A percentile compares a stretch with the other conserved stretches of the same genome.
phyloP scores from a whole-genome alignment of 2,797 vertebrate genomes.

The Enteromius mattozi region DNA sequence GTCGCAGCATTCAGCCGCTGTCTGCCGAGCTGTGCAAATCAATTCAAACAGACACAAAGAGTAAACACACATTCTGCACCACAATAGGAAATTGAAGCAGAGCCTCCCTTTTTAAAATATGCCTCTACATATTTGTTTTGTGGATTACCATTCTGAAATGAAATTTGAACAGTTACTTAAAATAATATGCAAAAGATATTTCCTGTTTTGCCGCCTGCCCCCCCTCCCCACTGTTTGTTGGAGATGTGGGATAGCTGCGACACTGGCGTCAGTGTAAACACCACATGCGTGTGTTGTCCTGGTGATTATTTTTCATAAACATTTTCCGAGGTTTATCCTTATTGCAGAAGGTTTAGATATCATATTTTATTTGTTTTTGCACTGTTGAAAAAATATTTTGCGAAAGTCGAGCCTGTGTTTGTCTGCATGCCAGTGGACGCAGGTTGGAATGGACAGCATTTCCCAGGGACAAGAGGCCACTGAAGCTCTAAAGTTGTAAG shows the following conservation, averaged over 20 bases:
- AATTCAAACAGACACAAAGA: conserved; percentile 92
- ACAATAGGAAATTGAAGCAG: conserved; percentile 86
- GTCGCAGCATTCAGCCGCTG: conserved; percentile 88
- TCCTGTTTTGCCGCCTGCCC: conserved; percentile 70
- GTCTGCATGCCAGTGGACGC: conserved; percentile 46
- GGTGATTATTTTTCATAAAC: conserved; percentile 83
- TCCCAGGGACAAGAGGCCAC: conserved; percentile 34
- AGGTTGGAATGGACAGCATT: conserved; percentile 45
- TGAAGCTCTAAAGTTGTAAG: conserved; percentile 14
- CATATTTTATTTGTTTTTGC: conserved; percentile 73
- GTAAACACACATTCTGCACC: conserved; percentile 83
- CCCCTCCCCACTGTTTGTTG: conserved; percentile 75
- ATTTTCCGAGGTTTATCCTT: conserved; percentile 78
- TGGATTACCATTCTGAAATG: conserved; percentile 87
- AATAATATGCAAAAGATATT: conserved; percentile 88
- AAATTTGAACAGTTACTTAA: conserved; percentile 90
- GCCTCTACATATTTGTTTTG: conserved; percentile 86
- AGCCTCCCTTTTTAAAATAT: conserved; percentile 81
- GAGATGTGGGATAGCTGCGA: conserved; percentile 72
- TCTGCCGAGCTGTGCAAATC: conserved; percentile 91
- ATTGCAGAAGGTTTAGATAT: conserved; percentile 74
- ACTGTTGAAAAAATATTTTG: conserved; percentile 62
- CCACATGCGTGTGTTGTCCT: conserved; percentile 74
- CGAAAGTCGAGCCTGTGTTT: conserved; percentile 46
- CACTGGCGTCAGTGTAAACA: conserved; percentile 79